Conservation (phyloP, 2,888 invertebrate genomes). For the Aspidiotus destructor region DNA sequence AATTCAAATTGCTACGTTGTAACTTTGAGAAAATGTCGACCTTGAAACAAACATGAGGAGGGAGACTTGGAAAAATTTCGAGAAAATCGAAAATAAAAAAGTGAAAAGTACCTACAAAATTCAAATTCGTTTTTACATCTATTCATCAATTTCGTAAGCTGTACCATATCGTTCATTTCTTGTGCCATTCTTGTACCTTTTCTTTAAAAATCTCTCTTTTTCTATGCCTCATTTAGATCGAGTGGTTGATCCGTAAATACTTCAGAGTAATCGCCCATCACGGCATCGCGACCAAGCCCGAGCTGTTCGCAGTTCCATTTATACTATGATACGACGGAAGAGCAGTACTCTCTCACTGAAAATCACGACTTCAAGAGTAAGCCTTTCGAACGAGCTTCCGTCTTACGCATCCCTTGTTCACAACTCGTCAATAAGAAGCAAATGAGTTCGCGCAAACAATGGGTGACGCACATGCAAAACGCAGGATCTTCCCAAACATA, state of each 20-base stretch:
- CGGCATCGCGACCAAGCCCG: conserved; percentile 25
- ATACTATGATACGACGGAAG: conserved; percentile 30
- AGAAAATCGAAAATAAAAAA: no score
- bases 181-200: neutral
- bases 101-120: no score
- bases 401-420: conserved; percentile 24
- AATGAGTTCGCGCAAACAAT: conserved; percentile 27
- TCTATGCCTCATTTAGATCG: no score
- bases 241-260: neutral
- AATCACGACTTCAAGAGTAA: conserved; percentile 20
- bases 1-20: no score
- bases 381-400: conserved; percentile 28
- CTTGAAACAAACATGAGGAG: no score
- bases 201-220: neutral
- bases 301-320: conserved; percentile 28
- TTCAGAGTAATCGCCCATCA: conserved; percentile 10
- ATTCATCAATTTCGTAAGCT: neutral
- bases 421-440: conserved; percentile 26
- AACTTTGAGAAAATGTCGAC: no score
- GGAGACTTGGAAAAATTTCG: no score
- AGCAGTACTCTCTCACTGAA: conserved; percentile 26
- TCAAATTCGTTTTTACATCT: neutral
- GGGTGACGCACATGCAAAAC: conserved; percentile 18
- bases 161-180: neutral
- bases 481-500: conserved; percentile 18